These are phyloP conservation scores for Calephelis virginiensis DNA, from an alignment of 1,140 invertebrate genomes.

Conservation along the genomic window DNA sequence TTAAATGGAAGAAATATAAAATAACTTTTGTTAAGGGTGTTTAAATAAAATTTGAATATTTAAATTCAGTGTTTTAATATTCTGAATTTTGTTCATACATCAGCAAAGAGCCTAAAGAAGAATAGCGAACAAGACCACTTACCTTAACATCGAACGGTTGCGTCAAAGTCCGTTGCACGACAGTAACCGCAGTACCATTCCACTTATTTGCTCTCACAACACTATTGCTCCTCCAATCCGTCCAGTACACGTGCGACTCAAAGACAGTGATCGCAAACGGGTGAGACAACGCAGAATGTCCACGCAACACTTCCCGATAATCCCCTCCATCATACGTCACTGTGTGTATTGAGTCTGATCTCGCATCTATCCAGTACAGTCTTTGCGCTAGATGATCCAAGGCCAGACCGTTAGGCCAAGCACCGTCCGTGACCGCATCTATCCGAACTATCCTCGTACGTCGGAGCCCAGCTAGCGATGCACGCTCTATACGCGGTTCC, in stretches of 20 bases:
- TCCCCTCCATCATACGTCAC: constrained; percentile 88
- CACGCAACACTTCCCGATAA: constrained; percentile 83
- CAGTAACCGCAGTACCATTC: constrained; percentile 82
- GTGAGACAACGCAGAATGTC: constrained; percentile 86
- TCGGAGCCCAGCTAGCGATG: background rate
- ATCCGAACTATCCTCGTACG: constrained; percentile 73
- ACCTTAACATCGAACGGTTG: constrained; percentile 88
- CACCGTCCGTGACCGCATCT: constrained; percentile 85
- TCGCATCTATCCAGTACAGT: constrained; percentile 60
- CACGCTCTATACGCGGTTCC: constrained; percentile 43
- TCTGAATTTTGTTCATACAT: too few species aligned
- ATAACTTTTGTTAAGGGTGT: too few species aligned
- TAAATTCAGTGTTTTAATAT: too few species aligned
- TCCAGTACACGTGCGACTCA: constrained; percentile 95
- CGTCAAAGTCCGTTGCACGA: constrained; percentile 83
- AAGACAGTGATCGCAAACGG: constrained; percentile 93
- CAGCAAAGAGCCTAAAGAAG: too few species aligned
- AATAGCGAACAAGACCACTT: background rate
- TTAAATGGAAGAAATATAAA: too few species aligned
- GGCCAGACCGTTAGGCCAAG: constrained; percentile 93
- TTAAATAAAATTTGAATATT: too few species aligned
- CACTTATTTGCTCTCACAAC: constrained; percentile 86
- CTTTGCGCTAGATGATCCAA: constrained; percentile 87
- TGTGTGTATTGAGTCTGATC: constrained; percentile 91
- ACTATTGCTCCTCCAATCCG: constrained; percentile 89